phyloP scores from a whole-genome alignment of 2,797 vertebrate species.

The Gadopsis marmoratus region DNA sequence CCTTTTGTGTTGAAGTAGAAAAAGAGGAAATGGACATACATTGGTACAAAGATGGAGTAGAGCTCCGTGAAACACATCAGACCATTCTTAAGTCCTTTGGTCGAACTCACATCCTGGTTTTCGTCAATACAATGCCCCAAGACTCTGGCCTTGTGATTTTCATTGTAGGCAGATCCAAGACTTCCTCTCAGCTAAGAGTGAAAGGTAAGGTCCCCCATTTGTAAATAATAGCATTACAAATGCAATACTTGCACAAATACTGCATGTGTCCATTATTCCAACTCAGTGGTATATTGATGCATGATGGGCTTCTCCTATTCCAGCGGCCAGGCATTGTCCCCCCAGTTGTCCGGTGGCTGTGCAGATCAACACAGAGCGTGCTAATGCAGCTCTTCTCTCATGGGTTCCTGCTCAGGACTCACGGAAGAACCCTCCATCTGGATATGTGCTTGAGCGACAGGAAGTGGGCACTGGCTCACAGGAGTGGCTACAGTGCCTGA shows the following conservation, averaged over 20 bases:
- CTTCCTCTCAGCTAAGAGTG: conserved; percentile 93
- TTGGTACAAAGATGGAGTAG: conserved; percentile 93
- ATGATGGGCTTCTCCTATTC: conserved; percentile 40
- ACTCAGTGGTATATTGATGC: background rate
- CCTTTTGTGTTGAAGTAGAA: conserved; percentile 94
- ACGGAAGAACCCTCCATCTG: conserved; percentile 87
- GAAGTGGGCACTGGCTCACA: conserved; percentile 88
- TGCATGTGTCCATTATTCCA: conserved; percentile 1
- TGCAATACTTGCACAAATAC: background rate
- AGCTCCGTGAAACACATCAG: conserved; percentile 88
- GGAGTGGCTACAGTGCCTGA: conserved; percentile 95
- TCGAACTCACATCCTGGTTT: conserved; percentile 94
- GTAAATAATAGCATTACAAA: background rate
- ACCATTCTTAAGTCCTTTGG: conserved; percentile 95
- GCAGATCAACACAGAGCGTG: conserved; percentile 91
- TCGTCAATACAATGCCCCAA: conserved; percentile 93
- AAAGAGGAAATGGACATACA: conserved; percentile 91
- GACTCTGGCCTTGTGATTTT: conserved; percentile 94
- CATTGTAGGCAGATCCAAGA: conserved; percentile 90
- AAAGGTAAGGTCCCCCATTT: conserved; percentile 87
- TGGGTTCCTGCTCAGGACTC: conserved; percentile 91
- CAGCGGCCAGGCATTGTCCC: conserved; percentile 91
- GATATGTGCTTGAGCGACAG: conserved; percentile 93
- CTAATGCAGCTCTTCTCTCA: conserved; percentile 91
- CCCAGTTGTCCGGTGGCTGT: conserved; percentile 90